Evolutionary conservation across 2,797 vertebrate genomes (phyloP).

Genomic region (Coilia nasus): DNA sequence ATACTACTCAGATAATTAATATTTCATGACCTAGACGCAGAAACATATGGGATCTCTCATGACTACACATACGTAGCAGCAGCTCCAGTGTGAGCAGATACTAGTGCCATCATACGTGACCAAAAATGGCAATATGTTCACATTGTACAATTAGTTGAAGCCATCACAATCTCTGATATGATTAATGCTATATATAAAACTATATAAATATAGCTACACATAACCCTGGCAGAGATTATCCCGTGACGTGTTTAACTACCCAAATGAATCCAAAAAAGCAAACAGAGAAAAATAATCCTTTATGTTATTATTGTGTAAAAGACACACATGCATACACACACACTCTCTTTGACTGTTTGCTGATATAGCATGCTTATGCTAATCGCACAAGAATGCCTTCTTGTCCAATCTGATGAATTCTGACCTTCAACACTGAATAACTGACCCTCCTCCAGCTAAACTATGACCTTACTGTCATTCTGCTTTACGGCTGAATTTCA

Average conservation of each 20-base stretch:
- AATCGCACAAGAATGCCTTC: constrained; percentile 12
- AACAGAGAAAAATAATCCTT: too few relatives aligned
- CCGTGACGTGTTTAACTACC: too few relatives aligned
- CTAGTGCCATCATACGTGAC: too few relatives aligned
- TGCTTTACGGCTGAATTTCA: neutral
- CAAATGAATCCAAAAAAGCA: too few relatives aligned
- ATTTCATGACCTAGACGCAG: constrained; percentile 11
- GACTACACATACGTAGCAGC: constrained; percentile 13
- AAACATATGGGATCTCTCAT: neutral
- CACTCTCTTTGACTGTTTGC: neutral
- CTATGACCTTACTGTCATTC: constrained; percentile 18
- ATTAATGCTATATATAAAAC: too few relatives aligned
- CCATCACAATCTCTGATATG: too few relatives aligned
- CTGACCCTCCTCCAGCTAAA: constrained; percentile 19
- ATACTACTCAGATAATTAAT: neutral
- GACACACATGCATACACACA: neutral
- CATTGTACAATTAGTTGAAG: too few relatives aligned
- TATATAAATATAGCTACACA: too few relatives aligned
- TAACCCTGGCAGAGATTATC: too few relatives aligned
- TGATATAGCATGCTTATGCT: neutral
- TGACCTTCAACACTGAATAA: neutral
- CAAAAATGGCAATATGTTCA: too few relatives aligned
- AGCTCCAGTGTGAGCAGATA: too few relatives aligned
- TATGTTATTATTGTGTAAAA: neutral
- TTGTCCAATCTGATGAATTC: constrained; percentile 17